Conservation (phyloP, 2,888 invertebrate genomes). For the Lamellibrachia satsuma region DNA sequence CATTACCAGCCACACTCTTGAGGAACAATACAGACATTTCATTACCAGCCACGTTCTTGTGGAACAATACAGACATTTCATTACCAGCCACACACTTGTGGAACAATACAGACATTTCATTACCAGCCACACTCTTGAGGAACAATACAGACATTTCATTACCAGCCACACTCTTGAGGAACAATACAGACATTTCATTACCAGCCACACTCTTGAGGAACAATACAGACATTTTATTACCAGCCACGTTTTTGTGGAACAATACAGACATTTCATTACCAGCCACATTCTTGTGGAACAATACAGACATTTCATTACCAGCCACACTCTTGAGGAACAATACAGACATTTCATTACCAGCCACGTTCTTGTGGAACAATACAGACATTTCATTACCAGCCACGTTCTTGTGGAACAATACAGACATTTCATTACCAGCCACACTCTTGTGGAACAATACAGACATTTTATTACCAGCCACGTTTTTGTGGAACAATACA, state of each 20-base stretch:
- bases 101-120: neutral
- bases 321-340: neutral
- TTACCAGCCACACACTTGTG: too few relatives aligned
- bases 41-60: too few relatives aligned
- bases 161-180: too few relatives aligned
- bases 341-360: too few relatives aligned
- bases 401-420: neutral
- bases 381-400: too few relatives aligned
- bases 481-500: neutral
- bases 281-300: neutral
- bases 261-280: too few relatives aligned
- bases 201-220: neutral
- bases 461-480: too few relatives aligned
- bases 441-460: neutral
- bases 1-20: too few relatives aligned
- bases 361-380: neutral
- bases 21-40: neutral
- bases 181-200: neutral
- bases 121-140: too few relatives aligned
- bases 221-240: too few relatives aligned
- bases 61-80: neutral
- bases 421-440: too few relatives aligned
- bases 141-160: neutral
- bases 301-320: too few relatives aligned
- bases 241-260: neutral